Conservation (phyloP, 2,797 vertebrate species). For the Acridotheres tristis region DNA sequence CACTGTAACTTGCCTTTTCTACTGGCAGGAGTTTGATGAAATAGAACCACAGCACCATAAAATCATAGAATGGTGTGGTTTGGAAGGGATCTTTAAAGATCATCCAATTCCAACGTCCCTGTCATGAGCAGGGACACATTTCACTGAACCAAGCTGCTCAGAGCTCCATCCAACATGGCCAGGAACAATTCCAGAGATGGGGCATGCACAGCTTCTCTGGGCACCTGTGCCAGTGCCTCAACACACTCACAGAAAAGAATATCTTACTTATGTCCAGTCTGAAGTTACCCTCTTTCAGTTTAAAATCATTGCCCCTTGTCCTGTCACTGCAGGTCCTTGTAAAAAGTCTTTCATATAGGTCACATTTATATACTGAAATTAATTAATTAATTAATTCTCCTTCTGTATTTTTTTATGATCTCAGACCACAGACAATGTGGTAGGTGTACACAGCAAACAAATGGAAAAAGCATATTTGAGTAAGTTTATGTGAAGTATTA, state of each 20-base stretch:
- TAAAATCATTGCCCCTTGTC: neutral
- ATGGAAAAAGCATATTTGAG: neutral
- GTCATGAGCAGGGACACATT: neutral
- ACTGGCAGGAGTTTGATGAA: neutral
- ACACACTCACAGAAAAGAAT: neutral
- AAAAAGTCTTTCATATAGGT: neutral
- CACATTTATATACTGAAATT: neutral
- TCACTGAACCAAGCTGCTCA: neutral
- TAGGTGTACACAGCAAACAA: neutral
- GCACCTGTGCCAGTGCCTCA: neutral
- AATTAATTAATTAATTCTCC: neutral
- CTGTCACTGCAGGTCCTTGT: neutral
- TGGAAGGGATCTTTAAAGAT: neutral
- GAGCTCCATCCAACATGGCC: neutral
- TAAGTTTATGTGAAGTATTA: neutral
- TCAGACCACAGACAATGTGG: neutral
- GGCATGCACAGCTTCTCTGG: neutral
- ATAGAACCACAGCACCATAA: neutral
- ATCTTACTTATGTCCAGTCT: neutral
- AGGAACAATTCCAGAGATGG: neutral
- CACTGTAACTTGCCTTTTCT: neutral
- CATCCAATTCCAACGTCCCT: neutral
- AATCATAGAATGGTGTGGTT: neutral
- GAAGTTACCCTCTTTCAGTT: neutral
- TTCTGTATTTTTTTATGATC: neutral